Percentiles rank a stretch among this genome's conserved stretches.
Evolutionary conservation across 2,113 vertebrate genomes (phyloP).

Genomic region (Typhlomys cinereus): DNA sequence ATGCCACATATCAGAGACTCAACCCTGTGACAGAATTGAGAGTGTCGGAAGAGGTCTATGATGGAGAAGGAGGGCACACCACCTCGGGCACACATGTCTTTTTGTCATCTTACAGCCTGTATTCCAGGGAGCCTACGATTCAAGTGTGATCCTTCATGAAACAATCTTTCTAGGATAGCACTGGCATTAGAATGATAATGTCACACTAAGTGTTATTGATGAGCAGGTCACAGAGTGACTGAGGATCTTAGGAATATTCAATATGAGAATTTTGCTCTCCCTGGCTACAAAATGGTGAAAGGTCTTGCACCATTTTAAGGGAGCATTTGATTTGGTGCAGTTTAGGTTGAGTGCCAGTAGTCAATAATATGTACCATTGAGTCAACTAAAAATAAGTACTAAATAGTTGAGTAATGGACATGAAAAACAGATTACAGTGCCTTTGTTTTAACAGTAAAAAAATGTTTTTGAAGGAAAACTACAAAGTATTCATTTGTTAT

Average conservation of each 20-base stretch:
- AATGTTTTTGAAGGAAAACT: slow-evolving; percentile 13
- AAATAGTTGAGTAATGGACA: not conserved
- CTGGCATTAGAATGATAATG: not conserved
- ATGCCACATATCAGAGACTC: not conserved
- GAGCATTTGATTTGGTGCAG: not conserved
- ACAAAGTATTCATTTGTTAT: not conserved
- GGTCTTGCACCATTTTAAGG: not conserved
- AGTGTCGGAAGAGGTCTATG: not conserved
- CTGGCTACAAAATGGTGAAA: not conserved
- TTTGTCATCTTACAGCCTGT: not conserved
- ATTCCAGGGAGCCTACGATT: not conserved
- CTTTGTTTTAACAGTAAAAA: slow-evolving; percentile 32
- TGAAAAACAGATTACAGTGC: not conserved
- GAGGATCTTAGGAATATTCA: not conserved
- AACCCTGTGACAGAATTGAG: not conserved
- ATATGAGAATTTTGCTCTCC: not conserved
- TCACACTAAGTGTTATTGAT: not conserved
- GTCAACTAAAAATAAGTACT: slow-evolving; percentile 35
- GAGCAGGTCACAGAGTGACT: not conserved
- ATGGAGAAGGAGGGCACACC: not conserved
- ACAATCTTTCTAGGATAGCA: not conserved
- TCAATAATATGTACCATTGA: not conserved
- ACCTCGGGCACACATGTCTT: not conserved
- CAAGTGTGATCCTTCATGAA: not conserved
- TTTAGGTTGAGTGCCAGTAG: not conserved